Evolutionary conservation across 1,140 invertebrate species (phyloP).

Genomic region (Heliconius melpomene): DNA sequence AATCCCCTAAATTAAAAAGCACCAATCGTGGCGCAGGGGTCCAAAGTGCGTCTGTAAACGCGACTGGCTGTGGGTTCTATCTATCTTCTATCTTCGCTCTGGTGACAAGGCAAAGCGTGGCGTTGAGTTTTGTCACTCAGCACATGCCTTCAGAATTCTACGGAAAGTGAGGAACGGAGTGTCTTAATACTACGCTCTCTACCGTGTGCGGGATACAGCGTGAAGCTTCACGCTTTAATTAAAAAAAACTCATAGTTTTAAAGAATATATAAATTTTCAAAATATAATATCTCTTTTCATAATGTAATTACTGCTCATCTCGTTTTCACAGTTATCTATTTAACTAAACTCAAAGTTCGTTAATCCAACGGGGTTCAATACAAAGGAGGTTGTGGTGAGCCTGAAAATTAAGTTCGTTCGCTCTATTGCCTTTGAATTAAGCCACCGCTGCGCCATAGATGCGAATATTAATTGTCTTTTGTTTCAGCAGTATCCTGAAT

Average conservation of each 20-base stretch:
- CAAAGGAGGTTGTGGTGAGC: conserved; percentile 72
- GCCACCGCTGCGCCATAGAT: conserved; percentile 44
- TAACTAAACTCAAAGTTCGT: conserved; percentile 63
- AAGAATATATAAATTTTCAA: background rate
- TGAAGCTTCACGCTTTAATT: too few relatives aligned
- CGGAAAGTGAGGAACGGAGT: too few relatives aligned
- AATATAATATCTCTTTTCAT: background rate
- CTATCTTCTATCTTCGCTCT: background rate
- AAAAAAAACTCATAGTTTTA: background rate
- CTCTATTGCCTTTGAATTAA: conserved; percentile 75
- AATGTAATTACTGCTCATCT: conserved; percentile 30
- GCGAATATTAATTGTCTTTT: conserved; percentile 30
- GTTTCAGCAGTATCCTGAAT: background rate
- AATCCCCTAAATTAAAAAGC: too few relatives aligned
- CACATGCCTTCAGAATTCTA: too few relatives aligned
- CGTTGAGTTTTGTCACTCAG: too few relatives aligned
- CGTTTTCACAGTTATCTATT: conserved; percentile 35
- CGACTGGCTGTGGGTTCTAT: background rate
- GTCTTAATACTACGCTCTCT: too few relatives aligned
- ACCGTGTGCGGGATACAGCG: too few relatives aligned
- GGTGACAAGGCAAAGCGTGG: too few relatives aligned
- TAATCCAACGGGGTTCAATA: conserved; percentile 63
- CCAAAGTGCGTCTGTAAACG: background rate
- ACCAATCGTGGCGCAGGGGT: background rate
- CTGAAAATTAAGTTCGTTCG: conserved; percentile 76